Base-by-base conservation (phyloP, 2,797 vertebrate genomes). In the Sebastes nivosus region DNA sequence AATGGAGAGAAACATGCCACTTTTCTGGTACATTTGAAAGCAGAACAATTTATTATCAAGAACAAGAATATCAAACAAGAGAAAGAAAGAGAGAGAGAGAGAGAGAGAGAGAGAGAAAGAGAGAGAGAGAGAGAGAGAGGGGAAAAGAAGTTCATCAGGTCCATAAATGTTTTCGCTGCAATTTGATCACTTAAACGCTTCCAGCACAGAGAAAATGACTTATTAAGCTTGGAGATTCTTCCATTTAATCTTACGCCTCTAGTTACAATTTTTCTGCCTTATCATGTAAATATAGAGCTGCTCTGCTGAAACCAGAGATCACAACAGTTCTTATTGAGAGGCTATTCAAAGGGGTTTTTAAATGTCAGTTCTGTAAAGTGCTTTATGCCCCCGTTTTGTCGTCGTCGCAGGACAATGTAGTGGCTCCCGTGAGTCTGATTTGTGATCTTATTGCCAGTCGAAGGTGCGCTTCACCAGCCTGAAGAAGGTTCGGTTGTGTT, bases 401-500 rank as follows among this genome's bases (percentile, higher is more conserved):
- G 59, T 82, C 70, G 20, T 88, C 79, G 60, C 75, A 72, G 71
- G 71, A 82, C 54, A 83, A 83, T 54, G 68, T 67, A 68, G 57
- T 12, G 80, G 89, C 84, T 91, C 82, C 18, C 50, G 67, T 24
- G 73, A 81, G 90, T 89, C 72, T 22, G 1, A 20, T 67, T 36
- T 63, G 52, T 20, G 64, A 59, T 80, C 75, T 92, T 95, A 98
- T 93, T 97, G 96, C 97, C 97, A 98, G 95, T 96, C 94, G 80
- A 98, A 98, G 22, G 96, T 97, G 88, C 96, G 97, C 93, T 96
- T 97, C 79, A 98, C 97, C 95, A 98, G 96, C 91, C 93, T 95
- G 95, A 97, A 98, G 95, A 98, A 98, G 90, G 95, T 97, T 77
- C 94, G 95, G 90, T 98, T 98, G 95, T 98, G 97, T 83, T 97